Base-by-base conservation (phyloP, 2,113 vertebrate species). In the Tretioscincus oriximinensis region DNA sequence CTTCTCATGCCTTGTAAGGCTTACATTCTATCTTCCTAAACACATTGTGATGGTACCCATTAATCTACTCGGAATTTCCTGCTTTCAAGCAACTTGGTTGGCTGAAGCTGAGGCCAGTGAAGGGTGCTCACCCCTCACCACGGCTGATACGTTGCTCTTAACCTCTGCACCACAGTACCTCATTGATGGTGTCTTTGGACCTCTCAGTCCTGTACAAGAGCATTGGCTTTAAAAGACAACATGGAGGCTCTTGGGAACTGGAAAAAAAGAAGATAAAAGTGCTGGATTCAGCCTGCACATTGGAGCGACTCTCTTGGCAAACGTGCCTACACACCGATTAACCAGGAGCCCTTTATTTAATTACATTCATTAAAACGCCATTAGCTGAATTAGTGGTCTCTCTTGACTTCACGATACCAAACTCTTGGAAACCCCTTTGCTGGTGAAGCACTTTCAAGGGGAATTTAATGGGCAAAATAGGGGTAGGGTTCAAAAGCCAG, bases 301-400 rank as follows among this genome's bases (percentile, higher is more conserved):
- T 73, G 86, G 73, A 11, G 64, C 8, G 67, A 88, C 65, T 83
- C 65, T 63, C 66, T 73, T 87, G 84, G 87, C 87, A 86, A 87
- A 66, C 24, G 60, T 29, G 76, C 80, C 81, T 81, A 7, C 5
- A 68, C 58, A 68, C 58, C 35, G 0, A 58, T 51, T 80, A 85
- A 81, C 75, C 83, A 4, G 1, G 16, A 71, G 75, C 75, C 90
- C 89, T 89, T 86, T 82, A 77, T 90, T 91, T 89, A 73, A 83
- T 89, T 81, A 72, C 61, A 51, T 87, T 86, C 85, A 90, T 94
- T 94, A 93, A 92, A 94, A 94, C 73, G 73, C 90, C 86, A 89
- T 95, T 93, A 95, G 84, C 83, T 84, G 90, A 84, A 87, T 89
- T 78, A 90, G 80, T 69, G 88, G 66, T 41, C 72, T 85, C 60